Conservation (phyloP, 2,113 vertebrate species). For the Paradisaea rubra region DNA sequence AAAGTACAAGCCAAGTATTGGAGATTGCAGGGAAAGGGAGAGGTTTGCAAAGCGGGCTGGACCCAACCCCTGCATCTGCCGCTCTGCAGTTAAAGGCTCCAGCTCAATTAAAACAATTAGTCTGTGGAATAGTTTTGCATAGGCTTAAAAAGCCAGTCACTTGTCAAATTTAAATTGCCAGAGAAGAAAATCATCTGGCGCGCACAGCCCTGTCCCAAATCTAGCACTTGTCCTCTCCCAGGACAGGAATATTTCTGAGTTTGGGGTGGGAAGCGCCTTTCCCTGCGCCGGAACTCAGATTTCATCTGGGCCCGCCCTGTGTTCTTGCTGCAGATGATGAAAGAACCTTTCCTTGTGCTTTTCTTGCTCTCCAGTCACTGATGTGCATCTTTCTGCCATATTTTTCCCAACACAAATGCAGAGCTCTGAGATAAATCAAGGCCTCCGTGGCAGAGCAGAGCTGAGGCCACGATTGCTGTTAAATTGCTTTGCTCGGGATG, state of each 20-base stretch:
- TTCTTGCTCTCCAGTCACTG: neutral
- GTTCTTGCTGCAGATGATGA: neutral
- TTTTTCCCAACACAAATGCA: neutral
- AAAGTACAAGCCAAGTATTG: neutral
- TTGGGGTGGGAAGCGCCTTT: neutral
- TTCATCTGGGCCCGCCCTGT: neutral
- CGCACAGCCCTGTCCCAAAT: fast-evolving
- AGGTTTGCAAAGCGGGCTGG: neutral
- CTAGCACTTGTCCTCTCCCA: neutral
- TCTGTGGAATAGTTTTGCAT: neutral
- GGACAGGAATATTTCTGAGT: neutral
- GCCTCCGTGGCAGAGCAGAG: neutral
- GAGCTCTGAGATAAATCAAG: neutral
- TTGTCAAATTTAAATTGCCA: neutral
- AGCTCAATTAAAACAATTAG: neutral
- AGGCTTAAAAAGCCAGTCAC: neutral
- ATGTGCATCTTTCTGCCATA: neutral
- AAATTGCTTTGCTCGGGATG: neutral
- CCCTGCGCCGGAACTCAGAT: fast-evolving
- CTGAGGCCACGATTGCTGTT: fast-evolving
- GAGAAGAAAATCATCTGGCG: neutral
- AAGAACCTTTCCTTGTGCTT: neutral
- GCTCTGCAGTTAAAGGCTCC: neutral
- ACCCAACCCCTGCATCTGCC: neutral
- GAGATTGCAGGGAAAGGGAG: neutral